Base-by-base conservation (phyloP, 1,140 invertebrate species). In the Portunus trituberculatus region DNA sequence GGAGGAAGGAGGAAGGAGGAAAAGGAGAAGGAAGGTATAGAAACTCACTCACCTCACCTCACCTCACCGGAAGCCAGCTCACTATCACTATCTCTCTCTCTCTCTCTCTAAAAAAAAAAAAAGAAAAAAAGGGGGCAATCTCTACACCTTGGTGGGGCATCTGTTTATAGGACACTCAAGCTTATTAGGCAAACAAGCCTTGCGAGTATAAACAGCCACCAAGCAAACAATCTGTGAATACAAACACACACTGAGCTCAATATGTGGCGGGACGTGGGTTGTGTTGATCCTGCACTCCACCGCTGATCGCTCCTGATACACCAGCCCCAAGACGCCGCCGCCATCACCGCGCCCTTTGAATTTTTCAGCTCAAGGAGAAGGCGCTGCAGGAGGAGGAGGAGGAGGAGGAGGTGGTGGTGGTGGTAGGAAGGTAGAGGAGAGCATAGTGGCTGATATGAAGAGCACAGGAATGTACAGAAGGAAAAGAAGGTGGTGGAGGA, bases 101-200 rank as follows among this genome's bases (percentile, higher is more conserved):
- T 90, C 88, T 10, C 84, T 52, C 48, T 52, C 48, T 52, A 20
- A 48, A 14, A n/a, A 52, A 14, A 52, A 14, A 52, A 52, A 52
- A 52, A 52, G 14, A 59, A 7, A 91, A 76, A 91, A 91, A 91
- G 29, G 12, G 48, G 16, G 48, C 90, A 91, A 91, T 91, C 59
- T 91, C 90, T 59, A 39, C 48, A 76, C 90, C 52, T 76, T 91
- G 59, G 90, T 76, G 28, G 32, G 31, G 48, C 90, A 91, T 91
- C 90, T 91, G 90, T 91, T 91, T 91, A 91, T 91, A 91, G 59
- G 90, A 91, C 90, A 91, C 90, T 91, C 90, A 91, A 76, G 90
- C 90, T 91, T 91, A 91, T 91, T 91, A 91, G 90, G 31, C 90
- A 91, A 91, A 91, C 90, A 91, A 59, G 52, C 90, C 89, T 28